Conservation (phyloP, 2,113 vertebrate genomes). For the Axis porcinus region DNA sequence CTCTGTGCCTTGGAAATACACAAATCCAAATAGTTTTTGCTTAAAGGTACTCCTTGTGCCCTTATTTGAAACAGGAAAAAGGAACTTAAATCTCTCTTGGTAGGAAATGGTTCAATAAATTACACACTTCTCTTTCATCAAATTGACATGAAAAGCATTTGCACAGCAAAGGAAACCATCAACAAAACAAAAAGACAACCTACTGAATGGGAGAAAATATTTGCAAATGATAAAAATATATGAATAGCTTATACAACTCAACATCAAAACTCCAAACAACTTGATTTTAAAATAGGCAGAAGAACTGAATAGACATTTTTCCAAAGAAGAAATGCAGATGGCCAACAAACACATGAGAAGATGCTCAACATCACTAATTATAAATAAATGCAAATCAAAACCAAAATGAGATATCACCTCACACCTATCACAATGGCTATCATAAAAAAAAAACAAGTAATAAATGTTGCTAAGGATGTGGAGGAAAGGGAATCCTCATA, state of each 20-base stretch:
- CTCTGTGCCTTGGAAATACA: background rate
- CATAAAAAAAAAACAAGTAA: background rate
- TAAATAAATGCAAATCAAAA: background rate
- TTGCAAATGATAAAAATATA: background rate
- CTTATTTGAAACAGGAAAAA: constrained; percentile 22
- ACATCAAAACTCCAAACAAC: background rate
- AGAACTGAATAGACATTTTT: background rate
- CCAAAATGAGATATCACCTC: background rate
- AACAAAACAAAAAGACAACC: background rate
- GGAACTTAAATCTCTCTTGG: background rate
- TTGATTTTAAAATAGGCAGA: background rate
- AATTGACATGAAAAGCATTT: background rate
- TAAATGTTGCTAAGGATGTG: background rate
- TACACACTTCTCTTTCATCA: background rate
- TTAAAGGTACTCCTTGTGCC: background rate
- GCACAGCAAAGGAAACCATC: background rate
- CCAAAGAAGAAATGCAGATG: background rate
- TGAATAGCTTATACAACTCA: background rate
- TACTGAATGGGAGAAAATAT: background rate
- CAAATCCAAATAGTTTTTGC: background rate
- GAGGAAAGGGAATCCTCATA: background rate
- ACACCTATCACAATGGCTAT: background rate
- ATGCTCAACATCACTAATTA: background rate
- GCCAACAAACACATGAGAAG: background rate
- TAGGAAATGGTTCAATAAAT: background rate